These are phyloP conservation scores for Dermochelys coriacea DNA, from an alignment of 2,797 vertebrate genomes.

Conservation along the genomic window DNA sequence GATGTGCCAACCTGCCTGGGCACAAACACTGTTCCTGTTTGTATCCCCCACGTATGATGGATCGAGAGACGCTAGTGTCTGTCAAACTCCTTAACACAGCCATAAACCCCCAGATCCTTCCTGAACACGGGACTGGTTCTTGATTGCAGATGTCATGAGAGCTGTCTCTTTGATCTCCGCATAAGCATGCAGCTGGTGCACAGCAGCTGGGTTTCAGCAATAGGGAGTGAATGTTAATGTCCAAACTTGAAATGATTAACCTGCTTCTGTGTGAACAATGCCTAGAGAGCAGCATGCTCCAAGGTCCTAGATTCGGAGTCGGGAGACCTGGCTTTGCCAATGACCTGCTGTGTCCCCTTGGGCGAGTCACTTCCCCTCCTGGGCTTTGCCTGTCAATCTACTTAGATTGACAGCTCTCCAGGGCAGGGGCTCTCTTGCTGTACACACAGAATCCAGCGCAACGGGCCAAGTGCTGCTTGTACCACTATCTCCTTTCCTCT, in stretches of 20 bases:
- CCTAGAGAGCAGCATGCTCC: background rate
- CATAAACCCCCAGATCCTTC: accelerated
- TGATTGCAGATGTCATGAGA: accelerated
- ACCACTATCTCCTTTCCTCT: accelerated
- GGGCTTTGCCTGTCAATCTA: background rate
- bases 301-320: background rate
- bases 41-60: too few species aligned
- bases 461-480: accelerated
- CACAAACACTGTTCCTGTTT: background rate
- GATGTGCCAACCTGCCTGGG: background rate
- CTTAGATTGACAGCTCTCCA: background rate
- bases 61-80: too few species aligned
- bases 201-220: background rate
- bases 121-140: accelerated
- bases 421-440: too few species aligned
- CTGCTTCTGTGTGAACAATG: background rate
- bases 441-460: background rate
- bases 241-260: background rate
- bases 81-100: background rate
- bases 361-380: background rate
- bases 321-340: background rate
- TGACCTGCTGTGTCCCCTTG: too few species aligned
- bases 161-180: accelerated
- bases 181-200: accelerated
- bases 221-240: background rate